These are phyloP conservation scores for Nicator chloris DNA, from an alignment of 2,113 vertebrate genomes.

Conservation along the genomic window DNA sequence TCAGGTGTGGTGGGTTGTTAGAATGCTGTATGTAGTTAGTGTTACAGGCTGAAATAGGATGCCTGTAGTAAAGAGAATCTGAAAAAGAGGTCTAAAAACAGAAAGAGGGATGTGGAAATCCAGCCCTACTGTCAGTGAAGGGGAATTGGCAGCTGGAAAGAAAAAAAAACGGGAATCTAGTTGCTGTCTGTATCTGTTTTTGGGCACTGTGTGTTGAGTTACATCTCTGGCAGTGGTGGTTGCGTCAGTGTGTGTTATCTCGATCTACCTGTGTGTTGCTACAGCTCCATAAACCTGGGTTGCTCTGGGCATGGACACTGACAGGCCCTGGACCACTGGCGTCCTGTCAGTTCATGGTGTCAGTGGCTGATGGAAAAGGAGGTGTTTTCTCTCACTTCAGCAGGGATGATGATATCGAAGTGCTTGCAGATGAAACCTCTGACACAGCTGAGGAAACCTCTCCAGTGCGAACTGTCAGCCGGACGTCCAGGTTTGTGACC, in stretches of 20 bases:
- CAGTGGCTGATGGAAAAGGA: not conserved
- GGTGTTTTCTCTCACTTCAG: conserved; percentile 11
- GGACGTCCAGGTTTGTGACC: conserved; percentile 78
- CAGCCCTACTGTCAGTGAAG: not conserved
- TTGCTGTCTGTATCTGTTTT: not conserved
- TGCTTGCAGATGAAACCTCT: conserved; percentile 84
- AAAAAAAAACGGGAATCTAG: not conserved
- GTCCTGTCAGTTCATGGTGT: not conserved
- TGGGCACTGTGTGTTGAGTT: not conserved
- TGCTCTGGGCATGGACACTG: rapidly evolving
- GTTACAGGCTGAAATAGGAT: not conserved
- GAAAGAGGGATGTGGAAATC: not conserved
- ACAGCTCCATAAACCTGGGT: not conserved
- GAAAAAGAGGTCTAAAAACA: not conserved
- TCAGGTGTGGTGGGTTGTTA: not conserved
- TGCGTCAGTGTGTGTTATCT: not conserved
- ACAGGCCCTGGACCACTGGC: not conserved
- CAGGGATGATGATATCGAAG: conserved; percentile 98
- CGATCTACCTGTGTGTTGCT: not conserved
- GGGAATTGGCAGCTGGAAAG: not conserved
- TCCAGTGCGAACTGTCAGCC: conserved; percentile 71
- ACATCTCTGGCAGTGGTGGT: not conserved
- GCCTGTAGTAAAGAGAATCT: not conserved
- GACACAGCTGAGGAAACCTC: conserved; percentile 83
- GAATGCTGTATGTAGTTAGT: not conserved